Evolutionary conservation across 2,113 vertebrate species (phyloP), one percentile per base, ranked within the genome.

Genomic region (Leptodactylus fuscus): DNA sequence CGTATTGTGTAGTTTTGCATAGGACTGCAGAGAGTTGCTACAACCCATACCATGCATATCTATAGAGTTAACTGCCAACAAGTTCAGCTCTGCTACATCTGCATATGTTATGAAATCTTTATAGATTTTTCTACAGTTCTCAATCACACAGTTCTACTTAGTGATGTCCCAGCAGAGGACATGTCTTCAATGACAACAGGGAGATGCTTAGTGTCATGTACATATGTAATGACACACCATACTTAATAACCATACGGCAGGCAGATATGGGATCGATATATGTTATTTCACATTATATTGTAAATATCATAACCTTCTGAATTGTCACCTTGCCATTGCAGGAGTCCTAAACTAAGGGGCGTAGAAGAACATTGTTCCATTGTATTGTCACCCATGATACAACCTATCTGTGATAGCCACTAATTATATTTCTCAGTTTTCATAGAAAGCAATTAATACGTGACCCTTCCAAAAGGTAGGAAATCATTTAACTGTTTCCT

Each of bases 131-230:
- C 49, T 51, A 77, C 29, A 55, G 49, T 55, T 55, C 9, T 32
- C 22, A 34, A 29, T 75, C 73, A 32, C n/a, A 48, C 71, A 24
- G 24, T 29, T 7, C 74, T 29, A 34, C 48, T 53, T 32, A 15
- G 46, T 78, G 76, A n/a, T 18, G 55, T 36, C 32, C 49, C 34
- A 38, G 36, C 32, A 58, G 24, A 80, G 77, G 36, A 55, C 77
- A 80, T 7, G 44, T 76, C 46, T 51, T 76, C 20, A 76, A 32
- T 62, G 77, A 80, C 77, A 62, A 60, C 55, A 38, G 29, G 58
- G 65, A 69, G 34, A 69, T 20, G 62, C 29, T 49, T 32, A 29
- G 73, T 49, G 73, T 29, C 71, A n/a, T 29, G 71, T 41, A 48
- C 41, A 34, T 32, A 67, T 20, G 34, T 69, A 36, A 69, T 10